These are phyloP conservation scores for Serinus canaria DNA, from an alignment of 2,113 vertebrate species.

Conservation along the genomic window DNA sequence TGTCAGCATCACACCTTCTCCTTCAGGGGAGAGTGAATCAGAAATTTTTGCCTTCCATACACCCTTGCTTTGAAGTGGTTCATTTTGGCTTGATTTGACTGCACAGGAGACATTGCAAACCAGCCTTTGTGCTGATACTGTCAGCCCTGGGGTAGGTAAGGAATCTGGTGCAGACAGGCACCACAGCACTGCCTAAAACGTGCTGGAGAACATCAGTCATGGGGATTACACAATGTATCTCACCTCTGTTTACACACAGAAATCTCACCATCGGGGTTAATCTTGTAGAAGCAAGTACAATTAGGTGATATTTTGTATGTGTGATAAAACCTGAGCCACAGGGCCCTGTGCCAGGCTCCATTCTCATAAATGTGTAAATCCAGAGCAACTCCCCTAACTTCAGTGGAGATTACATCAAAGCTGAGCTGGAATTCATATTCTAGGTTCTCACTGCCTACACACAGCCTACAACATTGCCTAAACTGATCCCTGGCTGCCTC, in stretches of 20 bases:
- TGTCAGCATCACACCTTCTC: background rate
- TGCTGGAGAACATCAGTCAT: background rate
- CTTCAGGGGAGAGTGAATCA: background rate
- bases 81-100: background rate
- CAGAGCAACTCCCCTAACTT: slow-evolving; percentile 11
- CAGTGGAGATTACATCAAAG: slow-evolving; percentile 1
- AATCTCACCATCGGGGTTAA: slow-evolving; percentile 1
- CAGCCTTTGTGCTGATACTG: background rate
- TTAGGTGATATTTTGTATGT: slow-evolving; percentile 8
- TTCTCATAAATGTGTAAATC: slow-evolving; percentile 18
- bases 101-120: background rate
- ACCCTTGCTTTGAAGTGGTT: slow-evolving; percentile 9
- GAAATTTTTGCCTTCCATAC: background rate
- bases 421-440: background rate
- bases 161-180: background rate
- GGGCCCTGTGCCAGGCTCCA: background rate
- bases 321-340: background rate
- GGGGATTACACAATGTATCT: background rate
- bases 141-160: background rate
- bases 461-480: background rate
- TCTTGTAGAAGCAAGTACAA: slow-evolving; percentile 41
- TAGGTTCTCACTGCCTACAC: background rate
- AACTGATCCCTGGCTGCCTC: background rate
- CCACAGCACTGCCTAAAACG: background rate
- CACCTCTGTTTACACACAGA: background rate